Conservation (phyloP, 1,140 invertebrate species). For the Formica exsecta region DNA sequence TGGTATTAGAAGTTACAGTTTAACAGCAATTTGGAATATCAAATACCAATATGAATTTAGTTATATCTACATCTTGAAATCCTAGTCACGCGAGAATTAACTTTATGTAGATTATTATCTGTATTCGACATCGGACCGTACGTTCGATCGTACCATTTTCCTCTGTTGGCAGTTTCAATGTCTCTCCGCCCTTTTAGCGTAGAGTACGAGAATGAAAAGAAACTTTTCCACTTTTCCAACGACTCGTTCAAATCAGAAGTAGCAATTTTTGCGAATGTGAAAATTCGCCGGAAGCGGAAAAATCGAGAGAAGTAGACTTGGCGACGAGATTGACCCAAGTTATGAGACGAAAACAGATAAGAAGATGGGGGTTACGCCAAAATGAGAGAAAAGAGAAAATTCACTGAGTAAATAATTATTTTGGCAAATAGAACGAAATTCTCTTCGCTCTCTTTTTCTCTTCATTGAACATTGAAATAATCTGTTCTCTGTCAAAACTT, state of each 20-base stretch:
- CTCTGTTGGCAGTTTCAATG: background rate
- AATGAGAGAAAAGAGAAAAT: slow-evolving; percentile 30
- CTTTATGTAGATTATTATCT: slow-evolving; percentile 54
- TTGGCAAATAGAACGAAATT: background rate
- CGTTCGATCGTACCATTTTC: slow-evolving; percentile 19
- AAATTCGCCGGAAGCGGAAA: slow-evolving; percentile 39
- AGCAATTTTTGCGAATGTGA: slow-evolving; percentile 54
- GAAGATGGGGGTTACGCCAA: background rate
- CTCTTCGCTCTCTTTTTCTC: background rate
- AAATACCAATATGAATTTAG: slow-evolving; percentile 28
- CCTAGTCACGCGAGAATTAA: slow-evolving; percentile 24
- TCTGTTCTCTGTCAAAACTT: background rate
- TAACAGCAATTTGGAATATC: slow-evolving; percentile 16
- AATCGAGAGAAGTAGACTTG: slow-evolving; percentile 26
- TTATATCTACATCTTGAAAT: slow-evolving; percentile 10
- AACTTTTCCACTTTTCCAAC: slow-evolving; percentile 52
- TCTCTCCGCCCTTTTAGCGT: slow-evolving; percentile 30
- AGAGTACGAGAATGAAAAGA: slow-evolving; percentile 48
- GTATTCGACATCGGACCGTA: slow-evolving; percentile 22
- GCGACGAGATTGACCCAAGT: slow-evolving; percentile 26
- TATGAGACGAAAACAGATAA: slow-evolving; percentile 55
- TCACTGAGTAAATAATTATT: slow-evolving; percentile 43
- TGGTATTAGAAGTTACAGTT: background rate
- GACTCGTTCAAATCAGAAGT: slow-evolving; percentile 51
- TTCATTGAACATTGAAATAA: background rate